Evolutionary conservation across 2,888 invertebrate species (phyloP).

Genomic region (Oasisia sp.): DNA sequence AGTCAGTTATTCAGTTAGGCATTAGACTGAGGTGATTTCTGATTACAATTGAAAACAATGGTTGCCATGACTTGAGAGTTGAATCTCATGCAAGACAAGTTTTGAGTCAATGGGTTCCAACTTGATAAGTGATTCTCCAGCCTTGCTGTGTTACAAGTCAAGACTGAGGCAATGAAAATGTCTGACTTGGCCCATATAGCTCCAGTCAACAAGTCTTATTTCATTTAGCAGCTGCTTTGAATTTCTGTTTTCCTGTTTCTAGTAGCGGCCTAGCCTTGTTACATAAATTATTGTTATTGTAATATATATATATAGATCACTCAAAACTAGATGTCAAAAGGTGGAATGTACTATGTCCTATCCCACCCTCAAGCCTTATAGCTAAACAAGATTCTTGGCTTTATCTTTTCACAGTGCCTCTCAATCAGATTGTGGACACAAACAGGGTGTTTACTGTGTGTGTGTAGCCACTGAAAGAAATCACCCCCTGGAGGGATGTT

Average conservation of each 20-base stretch:
- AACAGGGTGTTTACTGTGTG: background rate
- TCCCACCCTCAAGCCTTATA: background rate
- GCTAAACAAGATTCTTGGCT: too few relatives aligned
- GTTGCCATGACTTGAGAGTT: too few relatives aligned
- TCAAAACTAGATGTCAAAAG: background rate
- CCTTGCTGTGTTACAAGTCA: too few relatives aligned
- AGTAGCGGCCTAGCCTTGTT: too few relatives aligned
- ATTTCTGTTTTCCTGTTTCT: background rate
- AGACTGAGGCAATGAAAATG: too few relatives aligned
- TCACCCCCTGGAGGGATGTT: background rate
- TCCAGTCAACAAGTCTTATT: background rate
- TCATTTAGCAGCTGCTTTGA: background rate
- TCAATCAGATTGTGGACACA: background rate
- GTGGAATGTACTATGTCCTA: background rate
- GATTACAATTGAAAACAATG: too few relatives aligned
- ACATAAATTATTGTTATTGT: background rate
- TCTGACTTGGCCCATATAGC: too few relatives aligned
- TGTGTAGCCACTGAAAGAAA: background rate
- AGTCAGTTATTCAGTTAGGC: too few relatives aligned
- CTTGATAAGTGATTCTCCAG: too few relatives aligned
- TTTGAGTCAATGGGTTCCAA: too few relatives aligned
- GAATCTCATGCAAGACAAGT: too few relatives aligned
- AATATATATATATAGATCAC: background rate
- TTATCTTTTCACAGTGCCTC: slow-evolving; percentile 1
- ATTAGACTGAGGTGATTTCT: too few relatives aligned